phyloP scores from a whole-genome alignment of 2,888 invertebrate genomes.

The Erpobdella octoculata region DNA sequence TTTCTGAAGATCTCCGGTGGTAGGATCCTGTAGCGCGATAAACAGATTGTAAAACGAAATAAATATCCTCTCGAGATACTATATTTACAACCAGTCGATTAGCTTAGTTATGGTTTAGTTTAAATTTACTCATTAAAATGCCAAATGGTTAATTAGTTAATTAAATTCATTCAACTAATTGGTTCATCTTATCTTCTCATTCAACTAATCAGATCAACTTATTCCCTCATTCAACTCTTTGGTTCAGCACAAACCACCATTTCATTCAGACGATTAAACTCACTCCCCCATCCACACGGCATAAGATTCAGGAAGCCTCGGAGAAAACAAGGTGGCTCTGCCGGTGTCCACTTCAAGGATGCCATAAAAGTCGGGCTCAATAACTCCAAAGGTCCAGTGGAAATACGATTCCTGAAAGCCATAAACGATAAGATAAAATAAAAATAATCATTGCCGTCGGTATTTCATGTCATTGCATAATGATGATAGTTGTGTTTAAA shows the following conservation, averaged over 20 bases:
- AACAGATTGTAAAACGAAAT: no score
- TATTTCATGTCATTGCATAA: no score
- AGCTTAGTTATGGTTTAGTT: no score
- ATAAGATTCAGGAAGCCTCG: slow-evolving; percentile 73
- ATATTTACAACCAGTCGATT: not conserved
- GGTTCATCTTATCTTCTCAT: no score
- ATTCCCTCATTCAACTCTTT: no score
- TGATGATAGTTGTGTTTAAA: no score
- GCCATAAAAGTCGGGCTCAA: slow-evolving; percentile 84
- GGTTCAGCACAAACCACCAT: not conserved
- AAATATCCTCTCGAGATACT: not conserved
- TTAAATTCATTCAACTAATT: no score
- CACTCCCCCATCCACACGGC: slow-evolving; percentile 85
- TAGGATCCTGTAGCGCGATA: slow-evolving; percentile 55
- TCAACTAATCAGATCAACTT: no score
- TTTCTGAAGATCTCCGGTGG: slow-evolving; percentile 65
- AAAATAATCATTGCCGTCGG: no score
- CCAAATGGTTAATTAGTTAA: not conserved
- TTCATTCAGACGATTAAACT: slow-evolving; percentile 30
- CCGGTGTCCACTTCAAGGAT: slow-evolving; percentile 68
- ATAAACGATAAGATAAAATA: no score
- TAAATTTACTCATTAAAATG: no score
- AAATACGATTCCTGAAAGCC: slow-evolving; percentile 84
- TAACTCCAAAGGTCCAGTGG: slow-evolving; percentile 87
- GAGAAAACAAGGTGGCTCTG: slow-evolving; percentile 71